A percentile compares a stretch with the other conserved stretches of the same genome.
Evolutionary conservation across 2,797 vertebrate species (phyloP).

Genomic region (Pipistrellus pipistrellus): DNA sequence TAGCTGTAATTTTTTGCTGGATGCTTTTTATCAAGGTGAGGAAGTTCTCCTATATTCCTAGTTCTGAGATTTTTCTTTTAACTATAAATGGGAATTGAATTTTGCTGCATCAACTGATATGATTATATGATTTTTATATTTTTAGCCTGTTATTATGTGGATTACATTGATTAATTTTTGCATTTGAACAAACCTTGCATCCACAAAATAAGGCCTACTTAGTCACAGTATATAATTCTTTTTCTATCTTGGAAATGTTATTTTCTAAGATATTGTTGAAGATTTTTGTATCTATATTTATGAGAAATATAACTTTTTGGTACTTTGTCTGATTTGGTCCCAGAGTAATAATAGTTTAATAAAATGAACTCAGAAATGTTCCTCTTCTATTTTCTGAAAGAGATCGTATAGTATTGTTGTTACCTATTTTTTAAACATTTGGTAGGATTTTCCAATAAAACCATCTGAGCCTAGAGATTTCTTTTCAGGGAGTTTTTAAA

Average conservation of each 20-base stretch:
- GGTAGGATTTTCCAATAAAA: slow-evolving; percentile 39
- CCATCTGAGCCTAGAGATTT: slow-evolving; percentile 1
- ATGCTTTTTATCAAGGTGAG: slow-evolving; percentile 56
- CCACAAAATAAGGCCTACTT: not conserved
- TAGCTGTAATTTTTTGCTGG: not conserved
- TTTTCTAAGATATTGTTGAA: slow-evolving; percentile 56
- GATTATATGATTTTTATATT: slow-evolving; percentile 47
- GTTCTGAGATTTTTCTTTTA: slow-evolving; percentile 49
- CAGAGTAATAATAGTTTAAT: slow-evolving; percentile 18
- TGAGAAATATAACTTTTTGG: slow-evolving; percentile 18
- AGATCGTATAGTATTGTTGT: slow-evolving; percentile 1
- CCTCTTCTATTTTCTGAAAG: slow-evolving; percentile 53
- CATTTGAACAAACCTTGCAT: slow-evolving; percentile 29
- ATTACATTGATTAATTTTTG: slow-evolving; percentile 23
- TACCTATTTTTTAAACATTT: slow-evolving; percentile 56
- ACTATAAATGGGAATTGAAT: slow-evolving; percentile 11
- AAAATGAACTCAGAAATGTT: not conserved
- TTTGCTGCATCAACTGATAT: slow-evolving; percentile 15
- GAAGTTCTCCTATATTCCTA: slow-evolving; percentile 41
- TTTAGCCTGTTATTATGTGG: slow-evolving; percentile 5
- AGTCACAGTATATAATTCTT: not conserved
- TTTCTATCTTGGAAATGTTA: slow-evolving; percentile 8
- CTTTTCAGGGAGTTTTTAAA: slow-evolving; percentile 11
- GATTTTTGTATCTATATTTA: slow-evolving; percentile 22
- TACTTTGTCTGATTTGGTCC: slow-evolving; percentile 37